phyloP scores from a whole-genome alignment of 2,113 vertebrate species.

The Bujurquina vittata region DNA sequence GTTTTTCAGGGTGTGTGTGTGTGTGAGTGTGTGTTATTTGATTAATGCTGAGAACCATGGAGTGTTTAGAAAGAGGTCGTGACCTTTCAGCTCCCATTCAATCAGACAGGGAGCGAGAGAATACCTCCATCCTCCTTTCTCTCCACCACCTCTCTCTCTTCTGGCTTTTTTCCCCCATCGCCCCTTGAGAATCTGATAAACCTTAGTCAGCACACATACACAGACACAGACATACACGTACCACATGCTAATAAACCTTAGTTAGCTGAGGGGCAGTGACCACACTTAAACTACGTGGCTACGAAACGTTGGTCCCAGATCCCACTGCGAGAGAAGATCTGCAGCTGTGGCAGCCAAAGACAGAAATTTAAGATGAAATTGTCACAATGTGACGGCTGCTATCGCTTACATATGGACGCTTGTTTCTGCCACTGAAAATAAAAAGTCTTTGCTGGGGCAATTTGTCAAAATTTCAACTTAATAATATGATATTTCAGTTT shows the following conservation, averaged over 20 bases:
- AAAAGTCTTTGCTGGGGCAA: too few species aligned
- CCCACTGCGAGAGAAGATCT: not conserved
- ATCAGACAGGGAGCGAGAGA: conserved; percentile 68
- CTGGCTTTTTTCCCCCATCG: conserved; percentile 20
- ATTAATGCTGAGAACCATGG: conserved; percentile 79
- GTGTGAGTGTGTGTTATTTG: conserved; percentile 70
- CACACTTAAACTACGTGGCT: not conserved
- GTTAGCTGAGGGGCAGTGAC: conserved; percentile 57
- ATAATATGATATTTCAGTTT: too few species aligned
- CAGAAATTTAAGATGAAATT: not conserved
- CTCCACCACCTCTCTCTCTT: conserved; percentile 41
- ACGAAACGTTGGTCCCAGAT: too few species aligned
- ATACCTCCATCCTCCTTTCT: conserved; percentile 52
- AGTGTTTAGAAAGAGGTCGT: conserved; percentile 78
- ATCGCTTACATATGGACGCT: not conserved
- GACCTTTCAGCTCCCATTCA: conserved; percentile 80
- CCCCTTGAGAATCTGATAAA: conserved; percentile 74
- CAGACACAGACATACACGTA: conserved; percentile 44
- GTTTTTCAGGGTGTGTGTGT: conserved; percentile 29
- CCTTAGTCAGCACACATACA: conserved; percentile 67
- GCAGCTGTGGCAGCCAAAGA: not conserved
- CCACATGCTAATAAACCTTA: conserved; percentile 67
- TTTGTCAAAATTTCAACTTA: too few species aligned
- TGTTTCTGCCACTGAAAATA: not conserved
- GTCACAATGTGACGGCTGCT: not conserved